phyloP scores from a whole-genome alignment of 2,797 vertebrate genomes.

The Parambassis ranga region DNA sequence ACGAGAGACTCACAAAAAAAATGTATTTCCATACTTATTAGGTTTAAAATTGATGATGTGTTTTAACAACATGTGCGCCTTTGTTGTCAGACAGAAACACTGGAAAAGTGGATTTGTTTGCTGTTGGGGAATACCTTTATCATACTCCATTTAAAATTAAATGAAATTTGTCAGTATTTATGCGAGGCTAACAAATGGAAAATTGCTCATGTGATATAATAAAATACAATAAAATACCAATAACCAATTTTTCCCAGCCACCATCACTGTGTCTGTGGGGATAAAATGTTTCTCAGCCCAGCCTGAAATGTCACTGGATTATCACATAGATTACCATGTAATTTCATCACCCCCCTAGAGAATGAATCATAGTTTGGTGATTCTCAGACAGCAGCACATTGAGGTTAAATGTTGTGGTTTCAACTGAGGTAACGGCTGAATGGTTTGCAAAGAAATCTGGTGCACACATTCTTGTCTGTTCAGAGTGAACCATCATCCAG shows the following conservation, averaged over 20 bases:
- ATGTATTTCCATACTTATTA: too few relatives aligned
- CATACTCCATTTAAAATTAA: neutral
- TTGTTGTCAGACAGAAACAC: too few relatives aligned
- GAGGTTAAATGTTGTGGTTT: neutral
- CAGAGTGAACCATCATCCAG: neutral
- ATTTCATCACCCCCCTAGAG: neutral
- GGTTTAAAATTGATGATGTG: too few relatives aligned
- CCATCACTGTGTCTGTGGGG: too few relatives aligned
- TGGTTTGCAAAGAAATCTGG: neutral
- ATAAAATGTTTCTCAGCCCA: neutral
- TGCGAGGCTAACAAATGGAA: neutral
- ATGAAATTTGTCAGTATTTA: neutral
- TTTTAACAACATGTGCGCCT: too few relatives aligned
- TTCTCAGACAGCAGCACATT: neutral
- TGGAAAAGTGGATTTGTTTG: neutral
- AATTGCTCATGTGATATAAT: neutral
- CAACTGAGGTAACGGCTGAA: neutral
- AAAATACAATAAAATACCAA: neutral
- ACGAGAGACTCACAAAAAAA: too few relatives aligned
- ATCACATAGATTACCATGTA: neutral
- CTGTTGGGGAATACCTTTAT: constrained; percentile 11
- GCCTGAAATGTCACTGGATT: neutral
- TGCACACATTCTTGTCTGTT: neutral
- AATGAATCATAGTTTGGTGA: neutral
- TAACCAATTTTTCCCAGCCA: too few relatives aligned